Conservation (phyloP, 2,888 invertebrate species). For the Platycheirus albimanus region DNA sequence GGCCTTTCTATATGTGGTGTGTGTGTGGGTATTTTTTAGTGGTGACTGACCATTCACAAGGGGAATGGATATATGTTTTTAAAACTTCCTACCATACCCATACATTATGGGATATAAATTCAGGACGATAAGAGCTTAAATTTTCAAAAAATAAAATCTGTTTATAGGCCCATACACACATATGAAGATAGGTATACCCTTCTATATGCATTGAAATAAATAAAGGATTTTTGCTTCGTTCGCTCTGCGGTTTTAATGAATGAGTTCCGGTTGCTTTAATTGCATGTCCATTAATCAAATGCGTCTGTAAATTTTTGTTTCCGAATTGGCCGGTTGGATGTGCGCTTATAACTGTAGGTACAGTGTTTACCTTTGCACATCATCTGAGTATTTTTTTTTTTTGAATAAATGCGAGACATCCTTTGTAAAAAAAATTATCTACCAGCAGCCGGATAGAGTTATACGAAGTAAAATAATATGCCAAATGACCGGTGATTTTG, state of each 20-base stretch:
- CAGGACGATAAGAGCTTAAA: slow-evolving; percentile 10
- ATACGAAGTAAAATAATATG: slow-evolving; percentile 11
- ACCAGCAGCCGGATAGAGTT: background rate
- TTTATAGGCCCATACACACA: background rate
- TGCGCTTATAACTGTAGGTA: no score
- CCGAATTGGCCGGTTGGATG: background rate
- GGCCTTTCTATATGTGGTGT: background rate
- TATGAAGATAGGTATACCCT: background rate
- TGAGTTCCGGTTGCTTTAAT: slow-evolving; percentile 35
- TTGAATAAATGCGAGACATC: background rate
- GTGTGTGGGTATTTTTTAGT: no score
- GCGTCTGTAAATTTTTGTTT: slow-evolving; percentile 28
- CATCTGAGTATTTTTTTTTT: background rate
- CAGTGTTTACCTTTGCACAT: no score
- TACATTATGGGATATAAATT: background rate
- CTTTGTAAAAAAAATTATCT: background rate
- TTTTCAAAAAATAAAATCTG: background rate
- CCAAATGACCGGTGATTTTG: slow-evolving; percentile 39
- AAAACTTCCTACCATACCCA: no score
- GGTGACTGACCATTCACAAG: no score
- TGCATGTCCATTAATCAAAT: slow-evolving; percentile 56
- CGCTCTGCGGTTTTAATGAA: slow-evolving; percentile 56
- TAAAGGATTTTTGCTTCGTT: slow-evolving; percentile 26
- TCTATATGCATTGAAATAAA: slow-evolving; percentile 7
- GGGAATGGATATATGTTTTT: background rate